Evolutionary conservation across 2,888 invertebrate species (phyloP).

Genomic region (Acleris literana): DNA sequence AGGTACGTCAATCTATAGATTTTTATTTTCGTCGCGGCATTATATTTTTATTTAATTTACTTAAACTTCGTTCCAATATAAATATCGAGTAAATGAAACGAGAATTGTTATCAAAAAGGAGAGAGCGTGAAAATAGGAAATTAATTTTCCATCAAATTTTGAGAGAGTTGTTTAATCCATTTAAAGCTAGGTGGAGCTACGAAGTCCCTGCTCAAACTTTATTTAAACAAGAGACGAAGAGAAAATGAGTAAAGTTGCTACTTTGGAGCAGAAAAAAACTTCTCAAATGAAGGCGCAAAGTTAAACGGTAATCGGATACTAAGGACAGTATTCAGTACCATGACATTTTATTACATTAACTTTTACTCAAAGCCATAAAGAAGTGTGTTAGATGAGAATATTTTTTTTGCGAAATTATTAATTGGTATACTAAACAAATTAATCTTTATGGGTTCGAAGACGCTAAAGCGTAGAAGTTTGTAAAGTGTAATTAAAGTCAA

Average conservation of each 20-base stretch:
- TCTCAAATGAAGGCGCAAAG: conserved; percentile 61
- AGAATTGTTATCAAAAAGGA: conserved; percentile 33
- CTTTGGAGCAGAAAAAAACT: conserved; percentile 59
- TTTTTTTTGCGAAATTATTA: conserved; percentile 3
- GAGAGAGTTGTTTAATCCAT: conserved; percentile 65
- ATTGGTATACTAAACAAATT: conserved; percentile 15
- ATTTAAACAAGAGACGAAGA: conserved; percentile 69
- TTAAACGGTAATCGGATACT: conserved; percentile 67
- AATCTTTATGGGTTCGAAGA: conserved; percentile 44
- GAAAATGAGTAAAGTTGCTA: conserved; percentile 78
- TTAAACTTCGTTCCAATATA: conserved; percentile 16
- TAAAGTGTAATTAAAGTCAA: conserved; percentile 59
- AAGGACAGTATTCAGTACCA: conserved; percentile 45
- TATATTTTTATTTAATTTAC: conserved; percentile 14
- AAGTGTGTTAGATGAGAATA: not conserved
- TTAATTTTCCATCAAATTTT: conserved; percentile 66
- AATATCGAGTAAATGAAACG: conserved; percentile 20
- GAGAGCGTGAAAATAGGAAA: conserved; percentile 48
- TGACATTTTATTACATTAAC: conserved; percentile 33
- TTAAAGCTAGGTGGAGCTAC: conserved; percentile 64
- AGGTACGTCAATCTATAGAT: conserved; percentile 81
- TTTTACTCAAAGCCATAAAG: conserved; percentile 12
- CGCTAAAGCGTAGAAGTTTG: conserved; percentile 47
- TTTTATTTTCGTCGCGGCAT: not conserved
- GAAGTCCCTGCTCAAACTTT: conserved; percentile 63